These are phyloP conservation scores for Ooceraea biroi DNA, from an alignment of 1,140 invertebrate genomes.

Conservation along the genomic window DNA sequence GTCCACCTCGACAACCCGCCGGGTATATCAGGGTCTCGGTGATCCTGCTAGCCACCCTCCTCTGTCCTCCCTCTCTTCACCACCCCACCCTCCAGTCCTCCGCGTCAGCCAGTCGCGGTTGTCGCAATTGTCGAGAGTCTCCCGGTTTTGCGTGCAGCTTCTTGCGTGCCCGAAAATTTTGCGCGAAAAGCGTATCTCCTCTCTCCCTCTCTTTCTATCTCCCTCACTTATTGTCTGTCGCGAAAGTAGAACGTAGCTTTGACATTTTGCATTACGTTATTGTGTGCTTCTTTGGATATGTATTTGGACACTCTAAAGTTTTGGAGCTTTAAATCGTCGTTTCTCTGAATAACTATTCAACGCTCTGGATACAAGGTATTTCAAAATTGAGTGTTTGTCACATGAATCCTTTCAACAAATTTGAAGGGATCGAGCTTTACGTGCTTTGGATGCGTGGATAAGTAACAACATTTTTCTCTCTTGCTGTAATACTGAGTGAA, in stretches of 20 bases:
- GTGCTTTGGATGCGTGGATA: not conserved
- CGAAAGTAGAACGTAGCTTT: conserved; percentile 16
- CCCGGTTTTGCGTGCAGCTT: conserved; percentile 50
- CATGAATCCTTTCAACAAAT: not conserved
- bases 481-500: no score
- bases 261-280: conserved; percentile 40
- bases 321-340: conserved; percentile 1
- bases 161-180: conserved; percentile 49
- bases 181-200: conserved; percentile 5
- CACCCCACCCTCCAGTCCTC: not conserved
- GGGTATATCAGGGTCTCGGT: conserved; percentile 68
- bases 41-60: conserved; percentile 45
- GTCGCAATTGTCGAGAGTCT: conserved; percentile 54
- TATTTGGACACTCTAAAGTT: conserved; percentile 8
- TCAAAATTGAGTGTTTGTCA: not conserved
- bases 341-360: not conserved
- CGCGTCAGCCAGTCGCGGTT: conserved; percentile 26
- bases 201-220: conserved; percentile 21
- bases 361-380: not conserved
- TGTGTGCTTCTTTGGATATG: conserved; percentile 7
- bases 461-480: not conserved
- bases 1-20: conserved; percentile 68
- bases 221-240: not conserved
- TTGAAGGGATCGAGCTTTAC: not conserved
- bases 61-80: not conserved